Evolutionary conservation across 2,888 invertebrate genomes (phyloP), one percentile per base, ranked within the genome.

Genomic region (Dryadula phaetusa): DNA sequence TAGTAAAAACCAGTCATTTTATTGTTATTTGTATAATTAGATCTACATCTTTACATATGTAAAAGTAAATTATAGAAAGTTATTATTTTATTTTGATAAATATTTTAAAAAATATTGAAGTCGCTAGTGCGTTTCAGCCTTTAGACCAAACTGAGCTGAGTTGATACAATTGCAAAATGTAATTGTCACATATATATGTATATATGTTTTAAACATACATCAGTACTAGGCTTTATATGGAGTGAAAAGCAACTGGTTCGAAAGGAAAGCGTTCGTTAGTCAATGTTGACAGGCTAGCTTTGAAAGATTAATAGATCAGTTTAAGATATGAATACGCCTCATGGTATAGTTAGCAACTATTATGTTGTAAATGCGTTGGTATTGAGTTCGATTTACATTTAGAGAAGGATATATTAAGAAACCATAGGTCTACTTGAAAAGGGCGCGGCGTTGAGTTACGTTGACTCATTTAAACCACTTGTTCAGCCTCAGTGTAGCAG

Each of bases 201-300:
- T n/a, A n/a, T 52, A 32, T 40, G 40, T 40, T 25, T 56, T n/a
- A 56, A 37, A 56, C 56, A 56, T 56, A 40, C 1, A 7, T 6
- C 12, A 32, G 32, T 18, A 32, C 32, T 25, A 6, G 8, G 10
- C 22, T 56, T 56, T 56, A 25, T 56, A 56, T 56, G 56, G 56
- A 56, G 40, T 40, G 40, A 56, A 56, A 56, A 40, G 22, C 22
- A 25, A 56, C 56, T 56, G 56, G 56, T 16, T 56, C n/a, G 22
- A 56, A 40, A 56, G 40, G 56, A 56, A 56, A 56, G 56, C 37
- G n/a, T 40, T 8, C 16, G 22, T 40, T 40, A 40, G 22, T 25
- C 37, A 40, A 56, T 20, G 37, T 22, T n/a, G 40, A 40, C 56
- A n/a, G 56, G 7, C 37, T 37, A 56, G 37, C 22, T 40, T 37